Percentiles rank a stretch among this genome's conserved stretches.
phyloP scores from a whole-genome alignment of 1,140 invertebrate genomes.

The Drosophila willistoni region DNA sequence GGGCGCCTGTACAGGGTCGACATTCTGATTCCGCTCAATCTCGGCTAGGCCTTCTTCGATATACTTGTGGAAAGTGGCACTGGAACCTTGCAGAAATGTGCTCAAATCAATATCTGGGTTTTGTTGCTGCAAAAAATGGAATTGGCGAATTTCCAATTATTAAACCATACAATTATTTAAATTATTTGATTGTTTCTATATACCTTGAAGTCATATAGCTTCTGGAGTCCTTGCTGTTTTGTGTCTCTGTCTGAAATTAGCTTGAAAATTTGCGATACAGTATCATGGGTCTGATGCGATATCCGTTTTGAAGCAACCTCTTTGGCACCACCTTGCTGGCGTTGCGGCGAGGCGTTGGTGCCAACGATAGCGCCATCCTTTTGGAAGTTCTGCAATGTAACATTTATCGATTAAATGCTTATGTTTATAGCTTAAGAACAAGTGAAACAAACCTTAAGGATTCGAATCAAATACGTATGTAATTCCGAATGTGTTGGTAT shows the following conservation, averaged over 20 bases:
- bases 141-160: neutral
- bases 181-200: neutral
- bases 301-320: constrained; percentile 83
- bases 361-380: constrained; percentile 67
- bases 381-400: constrained; percentile 70
- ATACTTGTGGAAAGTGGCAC: constrained; percentile 96
- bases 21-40: constrained; percentile 85
- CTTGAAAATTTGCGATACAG: constrained; percentile 94
- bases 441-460: constrained; percentile 86
- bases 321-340: constrained; percentile 58
- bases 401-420: neutral
- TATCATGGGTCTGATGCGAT: constrained; percentile 88
- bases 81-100: constrained; percentile 94
- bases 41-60: constrained; percentile 93
- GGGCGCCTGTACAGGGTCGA: constrained; percentile 40
- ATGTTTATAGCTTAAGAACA: neutral
- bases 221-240: constrained; percentile 92
- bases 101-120: constrained; percentile 96
- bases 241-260: constrained; percentile 95
- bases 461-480: constrained; percentile 90
- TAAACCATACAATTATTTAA: neutral
- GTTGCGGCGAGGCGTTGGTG: constrained; percentile 64
- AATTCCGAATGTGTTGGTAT: constrained; percentile 93
- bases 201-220: constrained; percentile 93
- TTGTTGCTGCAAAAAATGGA: constrained; percentile 85